Base-by-base conservation (phyloP, 2,113 vertebrate genomes). In the Crotalus viridis region DNA sequence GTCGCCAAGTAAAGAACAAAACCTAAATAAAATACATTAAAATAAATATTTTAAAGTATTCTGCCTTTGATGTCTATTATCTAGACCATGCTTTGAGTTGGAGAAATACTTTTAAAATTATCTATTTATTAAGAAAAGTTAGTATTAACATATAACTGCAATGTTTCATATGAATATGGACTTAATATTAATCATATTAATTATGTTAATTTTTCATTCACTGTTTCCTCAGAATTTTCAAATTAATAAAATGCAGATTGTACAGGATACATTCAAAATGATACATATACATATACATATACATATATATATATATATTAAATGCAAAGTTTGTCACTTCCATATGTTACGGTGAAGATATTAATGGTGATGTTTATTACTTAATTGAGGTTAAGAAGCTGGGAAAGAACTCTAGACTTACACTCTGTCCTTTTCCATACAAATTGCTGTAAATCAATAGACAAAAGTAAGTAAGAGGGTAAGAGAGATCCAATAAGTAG, bases 311-410 rank as follows among this genome's bases (percentile, higher is more conserved):
- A 48, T 6, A 48, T 48, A 48, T 6, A 48, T 46, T 93, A 85
- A 94, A 33, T 92, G 21, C 54, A 55, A 93, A 91, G 51, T 89
- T 89, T 56, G 43, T 24, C 81, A 81, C 21, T 52, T 43, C 10
- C 17, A 46, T 10, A 21, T 89, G 43, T 28, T 74, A 92, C 0
- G 1, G 24, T 17, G 5, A 57, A 2, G 24, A 2, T 17, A 12
- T 19, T 21, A 52, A 95, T 33, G 10, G 90, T 94, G 88, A 12
- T 96, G 5, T 43, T 26, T 48, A 52, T 94, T 93, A 43, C 56
- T 95, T 74, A 92, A 89, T 9, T 43, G 52, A 55, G 2, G 9
- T 28, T 56, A 56, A 81, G 22, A 74, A 81, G 56, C 55, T 46
- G 33, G 22, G 33, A 89, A 52, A 74, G 33, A 26, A 5, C 46